These are phyloP conservation scores for Enteromius paludinosus DNA, from an alignment of 2,797 vertebrate species.

Conservation along the genomic window DNA sequence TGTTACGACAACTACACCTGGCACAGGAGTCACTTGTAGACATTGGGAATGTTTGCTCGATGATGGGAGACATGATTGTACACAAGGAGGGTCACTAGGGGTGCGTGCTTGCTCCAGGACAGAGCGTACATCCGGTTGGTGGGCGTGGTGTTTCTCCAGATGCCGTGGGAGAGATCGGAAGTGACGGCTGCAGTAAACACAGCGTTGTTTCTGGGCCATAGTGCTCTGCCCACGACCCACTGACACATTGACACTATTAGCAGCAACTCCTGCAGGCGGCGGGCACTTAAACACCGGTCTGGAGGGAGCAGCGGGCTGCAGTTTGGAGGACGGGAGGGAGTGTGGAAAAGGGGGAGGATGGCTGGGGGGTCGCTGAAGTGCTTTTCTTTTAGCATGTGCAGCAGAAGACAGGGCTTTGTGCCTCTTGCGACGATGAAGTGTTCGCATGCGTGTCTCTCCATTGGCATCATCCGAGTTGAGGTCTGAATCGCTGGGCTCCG, in stretches of 20 bases:
- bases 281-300: slow-evolving; percentile 77
- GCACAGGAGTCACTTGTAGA: slow-evolving; percentile 38
- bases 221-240: slow-evolving; percentile 59
- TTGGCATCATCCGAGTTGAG: slow-evolving; percentile 65
- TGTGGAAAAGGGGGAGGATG: slow-evolving; percentile 60
- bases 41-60: slow-evolving; percentile 33
- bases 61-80: slow-evolving; percentile 53
- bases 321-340: slow-evolving; percentile 55
- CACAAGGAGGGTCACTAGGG: slow-evolving; percentile 56
- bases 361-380: slow-evolving; percentile 62
- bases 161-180: slow-evolving; percentile 81
- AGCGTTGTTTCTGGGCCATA: slow-evolving; percentile 75
- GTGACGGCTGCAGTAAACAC: slow-evolving; percentile 80
- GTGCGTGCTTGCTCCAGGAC: slow-evolving; percentile 77
- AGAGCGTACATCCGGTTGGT: slow-evolving; percentile 79
- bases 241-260: slow-evolving; percentile 55
- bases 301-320: slow-evolving; percentile 61
- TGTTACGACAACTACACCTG: slow-evolving; percentile 50
- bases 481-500: slow-evolving; percentile 78
- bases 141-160: slow-evolving; percentile 80
- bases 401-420: slow-evolving; percentile 58
- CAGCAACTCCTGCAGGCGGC: slow-evolving; percentile 52
- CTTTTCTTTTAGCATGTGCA: slow-evolving; percentile 71
- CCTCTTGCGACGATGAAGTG: slow-evolving; percentile 69
- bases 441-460: slow-evolving; percentile 65